Evolutionary conservation across 2,888 invertebrate species (phyloP).

Genomic region (Oscheius sp.): DNA sequence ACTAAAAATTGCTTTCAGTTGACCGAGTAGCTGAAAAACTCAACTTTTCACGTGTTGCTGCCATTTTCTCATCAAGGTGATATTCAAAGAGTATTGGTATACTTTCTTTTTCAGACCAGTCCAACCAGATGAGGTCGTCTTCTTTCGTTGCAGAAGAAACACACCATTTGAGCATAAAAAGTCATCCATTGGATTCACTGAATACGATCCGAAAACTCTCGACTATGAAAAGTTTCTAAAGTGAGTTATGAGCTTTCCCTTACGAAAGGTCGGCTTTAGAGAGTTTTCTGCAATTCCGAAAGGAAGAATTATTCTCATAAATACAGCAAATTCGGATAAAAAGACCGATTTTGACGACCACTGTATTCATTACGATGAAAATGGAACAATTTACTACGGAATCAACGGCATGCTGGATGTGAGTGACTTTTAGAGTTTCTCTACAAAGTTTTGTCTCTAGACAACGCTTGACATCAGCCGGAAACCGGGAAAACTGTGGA

Average conservation of each 20-base stretch:
- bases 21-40: slow-evolving; percentile 25
- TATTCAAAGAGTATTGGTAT: neutral
- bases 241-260: neutral
- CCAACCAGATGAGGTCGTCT: slow-evolving; percentile 19
- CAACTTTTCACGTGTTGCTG: slow-evolving; percentile 24
- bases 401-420: slow-evolving; percentile 29
- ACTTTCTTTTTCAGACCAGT: slow-evolving; percentile 12
- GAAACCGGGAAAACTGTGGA: slow-evolving; percentile 25
- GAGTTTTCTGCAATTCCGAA: slow-evolving; percentile 27
- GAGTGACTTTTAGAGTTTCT: neutral
- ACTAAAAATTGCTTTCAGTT: slow-evolving; percentile 5
- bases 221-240: slow-evolving; percentile 16
- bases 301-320: slow-evolving; percentile 22
- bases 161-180: slow-evolving; percentile 27
- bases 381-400: slow-evolving; percentile 30
- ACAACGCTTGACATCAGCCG: slow-evolving; percentile 11
- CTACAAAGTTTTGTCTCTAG: neutral
- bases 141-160: slow-evolving; percentile 30
- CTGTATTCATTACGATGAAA: slow-evolving; percentile 17
- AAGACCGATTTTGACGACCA: slow-evolving; percentile 13
- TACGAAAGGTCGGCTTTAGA: neutral
- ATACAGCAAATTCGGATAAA: slow-evolving; percentile 25
- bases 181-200: slow-evolving; percentile 20
- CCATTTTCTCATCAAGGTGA: slow-evolving; percentile 27
- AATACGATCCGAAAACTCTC: slow-evolving; percentile 25